Base-by-base conservation (phyloP, 2,113 vertebrate species). In the Rhinogobius similis region DNA sequence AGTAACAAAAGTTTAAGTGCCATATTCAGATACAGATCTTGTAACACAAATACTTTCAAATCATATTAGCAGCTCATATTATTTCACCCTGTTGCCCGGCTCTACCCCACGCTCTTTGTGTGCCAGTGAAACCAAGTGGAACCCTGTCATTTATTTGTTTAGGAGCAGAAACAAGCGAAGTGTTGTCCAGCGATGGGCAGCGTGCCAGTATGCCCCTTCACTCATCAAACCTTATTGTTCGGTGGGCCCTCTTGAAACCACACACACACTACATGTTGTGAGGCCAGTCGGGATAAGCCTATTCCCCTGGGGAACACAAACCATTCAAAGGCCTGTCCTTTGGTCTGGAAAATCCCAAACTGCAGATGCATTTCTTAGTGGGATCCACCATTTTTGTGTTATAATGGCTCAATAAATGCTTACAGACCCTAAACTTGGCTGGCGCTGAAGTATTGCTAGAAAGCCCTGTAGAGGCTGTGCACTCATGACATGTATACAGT, bases 291-390 rank as follows among this genome's bases (percentile, higher is more conserved):
- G 82, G 86, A 86, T 88, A 72, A 82, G 79, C 73, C 85, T 83
- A 80, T 91, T 85, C 81, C 85, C 79, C 82, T 59, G 70, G 18
- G 86, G 86, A 90, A 91, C 82, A 77, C 86, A 75, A 86, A 82
- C 87, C 81, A 78, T 90, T 86, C 65, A 80, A 79, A 82, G 83
- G 79, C 67, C 77, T 68, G 79, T 82, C 70, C 75, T 72, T 75
- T 85, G 80, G 62, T 62, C 70, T 86, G 86, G 90, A 89, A 89
- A 88, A 86, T 79, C 88, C 87, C 87, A 82, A 41, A 72, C 86
- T 78, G 72, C 81, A 73, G 75, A 66, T 65, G 71, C 77, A 77
- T 76, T 81, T 78, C 27, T 82, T 79, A 79, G 76, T 81, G 78
- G 82, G 87, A 88, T 79, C 86, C 59, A 23, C 72, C 81, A 73